Percentiles rank a stretch among this genome's conserved stretches.
Conservation (phyloP, 2,888 invertebrate genomes). For the Eupeodes latifasciatus region DNA sequence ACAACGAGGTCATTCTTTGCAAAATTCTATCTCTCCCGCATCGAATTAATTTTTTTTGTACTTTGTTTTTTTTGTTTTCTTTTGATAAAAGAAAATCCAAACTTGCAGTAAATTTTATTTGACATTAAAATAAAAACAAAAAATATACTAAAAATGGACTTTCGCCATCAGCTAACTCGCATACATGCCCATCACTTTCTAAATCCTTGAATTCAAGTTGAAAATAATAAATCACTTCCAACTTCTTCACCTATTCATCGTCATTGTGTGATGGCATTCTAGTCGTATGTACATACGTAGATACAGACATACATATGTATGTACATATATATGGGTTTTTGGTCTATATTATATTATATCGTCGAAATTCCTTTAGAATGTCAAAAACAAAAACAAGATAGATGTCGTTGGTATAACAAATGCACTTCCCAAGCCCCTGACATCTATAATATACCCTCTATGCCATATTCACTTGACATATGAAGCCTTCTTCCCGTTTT, state of each 20-base stretch:
- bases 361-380: constrained; percentile 70
- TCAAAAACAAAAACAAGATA: constrained; percentile 76
- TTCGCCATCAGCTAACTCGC: neutral
- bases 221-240: constrained; percentile 74
- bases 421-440: constrained; percentile 59
- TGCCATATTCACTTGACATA: constrained; percentile 55
- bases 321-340: too few species aligned
- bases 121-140: constrained; percentile 1
- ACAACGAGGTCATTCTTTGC: neutral
- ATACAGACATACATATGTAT: too few species aligned
- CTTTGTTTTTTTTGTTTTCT: too few species aligned
- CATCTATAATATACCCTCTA: constrained; percentile 27
- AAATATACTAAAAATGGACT: neutral
- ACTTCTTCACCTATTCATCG: constrained; percentile 73
- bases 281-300: too few species aligned
- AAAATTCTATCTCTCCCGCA: neutral
- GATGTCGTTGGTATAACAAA: constrained; percentile 74
- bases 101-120: constrained; percentile 2
- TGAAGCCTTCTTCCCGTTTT: constrained; percentile 43
- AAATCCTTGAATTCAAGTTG: constrained; percentile 66
- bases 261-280: constrained; percentile 46
- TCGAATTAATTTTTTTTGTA: neutral
- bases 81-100: neutral
- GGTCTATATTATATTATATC: neutral
- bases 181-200: constrained; percentile 25